phyloP scores from a whole-genome alignment of 2,888 invertebrate genomes.

The Ctena decussata region DNA sequence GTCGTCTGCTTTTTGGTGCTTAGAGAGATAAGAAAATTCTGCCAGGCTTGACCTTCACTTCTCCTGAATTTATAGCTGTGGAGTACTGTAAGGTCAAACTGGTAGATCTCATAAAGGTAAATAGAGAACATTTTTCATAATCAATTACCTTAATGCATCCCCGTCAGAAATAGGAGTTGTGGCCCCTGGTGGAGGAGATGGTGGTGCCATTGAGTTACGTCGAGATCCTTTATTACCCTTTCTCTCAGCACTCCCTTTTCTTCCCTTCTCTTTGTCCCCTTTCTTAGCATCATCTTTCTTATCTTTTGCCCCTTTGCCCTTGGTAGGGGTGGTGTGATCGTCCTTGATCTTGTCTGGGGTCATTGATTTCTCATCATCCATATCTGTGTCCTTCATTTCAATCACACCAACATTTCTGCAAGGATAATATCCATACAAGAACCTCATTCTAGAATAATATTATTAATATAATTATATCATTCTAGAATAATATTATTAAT shows the following conservation, averaged over 20 bases:
- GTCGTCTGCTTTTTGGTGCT: too few relatives aligned
- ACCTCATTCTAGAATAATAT: too few relatives aligned
- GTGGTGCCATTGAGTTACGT: constrained; percentile 74
- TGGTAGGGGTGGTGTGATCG: constrained; percentile 80
- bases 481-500: too few relatives aligned
- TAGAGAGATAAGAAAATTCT: too few relatives aligned
- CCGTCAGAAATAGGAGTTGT: constrained; percentile 83
- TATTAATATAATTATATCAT: too few relatives aligned
- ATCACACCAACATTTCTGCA: constrained; percentile 81
- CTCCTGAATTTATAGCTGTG: too few relatives aligned
- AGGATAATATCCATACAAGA: too few relatives aligned
- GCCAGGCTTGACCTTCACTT: too few relatives aligned
- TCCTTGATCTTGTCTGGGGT: constrained; percentile 83
- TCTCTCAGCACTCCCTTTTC: constrained; percentile 82
- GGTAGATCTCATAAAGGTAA: too few relatives aligned
- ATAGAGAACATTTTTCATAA: too few relatives aligned
- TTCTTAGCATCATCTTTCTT: constrained; percentile 63
- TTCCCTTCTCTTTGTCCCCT: constrained; percentile 64
- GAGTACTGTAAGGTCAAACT: too few relatives aligned
- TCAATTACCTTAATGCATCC: constrained; percentile 80
- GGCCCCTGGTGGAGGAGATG: constrained; percentile 84
- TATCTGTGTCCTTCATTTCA: constrained; percentile 81
- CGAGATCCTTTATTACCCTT: constrained; percentile 72
- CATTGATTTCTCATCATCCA: constrained; percentile 83
- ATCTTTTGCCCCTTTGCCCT: constrained; percentile 73